These are phyloP conservation scores for Galbula dea DNA, from an alignment of 2,113 vertebrate species.

Conservation along the genomic window DNA sequence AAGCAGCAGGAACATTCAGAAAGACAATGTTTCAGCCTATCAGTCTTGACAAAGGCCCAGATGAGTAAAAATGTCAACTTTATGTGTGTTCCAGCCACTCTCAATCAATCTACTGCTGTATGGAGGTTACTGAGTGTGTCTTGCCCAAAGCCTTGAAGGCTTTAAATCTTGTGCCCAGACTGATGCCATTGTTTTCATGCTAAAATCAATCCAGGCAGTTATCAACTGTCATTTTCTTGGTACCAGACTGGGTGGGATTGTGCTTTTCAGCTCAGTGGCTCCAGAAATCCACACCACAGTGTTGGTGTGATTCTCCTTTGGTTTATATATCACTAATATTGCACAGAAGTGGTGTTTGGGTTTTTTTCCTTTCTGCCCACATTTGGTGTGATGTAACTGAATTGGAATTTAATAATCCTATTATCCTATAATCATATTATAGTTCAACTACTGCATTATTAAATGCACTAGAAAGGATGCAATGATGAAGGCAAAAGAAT, in stretches of 20 bases:
- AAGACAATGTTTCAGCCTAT: constrained; percentile 23
- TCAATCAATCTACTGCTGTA: constrained; percentile 9
- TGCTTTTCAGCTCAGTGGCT: constrained; percentile 61
- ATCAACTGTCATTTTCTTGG: constrained; percentile 55
- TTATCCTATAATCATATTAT: too few species aligned
- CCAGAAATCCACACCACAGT: constrained; percentile 51
- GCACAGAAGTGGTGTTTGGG: background rate
- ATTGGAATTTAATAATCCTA: background rate
- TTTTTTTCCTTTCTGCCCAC: background rate
- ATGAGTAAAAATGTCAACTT: constrained; percentile 13
- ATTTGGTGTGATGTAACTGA: background rate
- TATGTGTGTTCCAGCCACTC: constrained; percentile 13
- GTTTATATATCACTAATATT: background rate
- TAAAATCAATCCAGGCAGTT: constrained; percentile 46
- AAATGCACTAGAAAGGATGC: background rate
- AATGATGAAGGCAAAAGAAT: background rate
- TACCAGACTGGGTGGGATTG: constrained; percentile 59
- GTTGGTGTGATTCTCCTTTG: constrained; percentile 23
- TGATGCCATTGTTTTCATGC: constrained; percentile 25
- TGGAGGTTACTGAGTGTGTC: constrained; percentile 33
- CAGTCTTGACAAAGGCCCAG: constrained; percentile 6
- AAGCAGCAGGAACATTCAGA: background rate
- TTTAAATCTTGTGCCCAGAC: constrained; percentile 27
- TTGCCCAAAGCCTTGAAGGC: constrained; percentile 24
- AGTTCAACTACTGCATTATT: background rate